These are phyloP conservation scores for Ecdyonurus torrentis DNA, from an alignment of 2,888 invertebrate species.

Conservation along the genomic window DNA sequence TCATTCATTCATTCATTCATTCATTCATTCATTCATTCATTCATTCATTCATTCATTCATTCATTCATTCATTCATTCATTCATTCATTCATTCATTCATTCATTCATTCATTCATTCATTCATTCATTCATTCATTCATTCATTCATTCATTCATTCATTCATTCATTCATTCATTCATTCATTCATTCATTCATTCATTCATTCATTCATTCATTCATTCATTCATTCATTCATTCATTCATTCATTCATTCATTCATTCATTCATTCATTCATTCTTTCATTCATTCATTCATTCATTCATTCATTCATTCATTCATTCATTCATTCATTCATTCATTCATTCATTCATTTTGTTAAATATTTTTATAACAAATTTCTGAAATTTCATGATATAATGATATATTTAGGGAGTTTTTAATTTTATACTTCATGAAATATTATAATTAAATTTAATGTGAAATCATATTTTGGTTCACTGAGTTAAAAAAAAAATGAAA, in stretches of 20 bases:
- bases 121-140: neutral
- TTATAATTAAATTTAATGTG: too few species aligned
- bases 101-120: neutral
- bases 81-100: neutral
- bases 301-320: neutral
- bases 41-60: neutral
- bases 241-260: neutral
- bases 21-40: neutral
- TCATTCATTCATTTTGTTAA: too few species aligned
- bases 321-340: too few species aligned
- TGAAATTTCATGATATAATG: too few species aligned
- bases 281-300: neutral
- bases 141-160: neutral
- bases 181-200: neutral
- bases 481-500: too few species aligned
- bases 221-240: neutral
- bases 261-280: neutral
- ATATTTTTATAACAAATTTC: too few species aligned
- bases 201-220: neutral
- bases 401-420: too few species aligned
- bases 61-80: neutral
- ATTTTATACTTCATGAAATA: too few species aligned
- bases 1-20: neutral
- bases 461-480: too few species aligned
- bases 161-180: neutral